Base-by-base conservation (phyloP, 2,113 vertebrate species). In the Australoheros scitulus region DNA sequence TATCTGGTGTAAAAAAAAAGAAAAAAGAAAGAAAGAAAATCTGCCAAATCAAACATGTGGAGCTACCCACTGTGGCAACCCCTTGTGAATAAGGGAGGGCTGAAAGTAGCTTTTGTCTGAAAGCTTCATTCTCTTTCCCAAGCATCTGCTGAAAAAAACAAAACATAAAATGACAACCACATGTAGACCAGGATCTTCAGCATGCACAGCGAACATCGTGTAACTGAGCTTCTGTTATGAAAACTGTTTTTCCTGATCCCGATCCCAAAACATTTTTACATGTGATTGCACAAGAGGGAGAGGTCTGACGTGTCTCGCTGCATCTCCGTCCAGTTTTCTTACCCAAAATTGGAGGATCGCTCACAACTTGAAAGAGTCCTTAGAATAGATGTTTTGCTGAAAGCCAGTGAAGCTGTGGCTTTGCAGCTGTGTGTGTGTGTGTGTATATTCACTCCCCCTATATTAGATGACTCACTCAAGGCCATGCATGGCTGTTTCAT, bases 401-500 rank as follows among this genome's bases (percentile, higher is more conserved):
- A 76, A 76, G 68, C 61, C 58, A 72, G 76, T 52, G 57, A 88
- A 81, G 84, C 79, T 92, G 92, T 56, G 90, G 90, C 84, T 90
- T 87, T n/a, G 79, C 34, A 80, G 74, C 83, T 89, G 41, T 80
- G 83, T 85, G 81, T 50, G 15, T 38, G 36, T 38, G 6, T 9
- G 36, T 29, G 29, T 29, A 58, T 11, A 80, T 72, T 78, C 79
- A 75, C 83, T 64, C 79, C 91, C 79, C 81, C 84, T 68, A 77
- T 78, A 86, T 90, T 87, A 85, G 85, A 93, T 92, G 94, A 93
- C 87, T 95, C 92, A 93, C 70, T 92, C 91, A 90, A 90, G 89
- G 88, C 90, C 88, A 81, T 61, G 91, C 84, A 79, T 79, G 80
- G 86, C 79, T 77, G 78, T 90, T 89, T 93, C 80, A 83, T 90